A percentile compares a stretch with the other conserved stretches of the same genome.
These are phyloP conservation scores for Neotoma lepida DNA, from an alignment of 2,113 vertebrate genomes.

Conservation along the genomic window DNA sequence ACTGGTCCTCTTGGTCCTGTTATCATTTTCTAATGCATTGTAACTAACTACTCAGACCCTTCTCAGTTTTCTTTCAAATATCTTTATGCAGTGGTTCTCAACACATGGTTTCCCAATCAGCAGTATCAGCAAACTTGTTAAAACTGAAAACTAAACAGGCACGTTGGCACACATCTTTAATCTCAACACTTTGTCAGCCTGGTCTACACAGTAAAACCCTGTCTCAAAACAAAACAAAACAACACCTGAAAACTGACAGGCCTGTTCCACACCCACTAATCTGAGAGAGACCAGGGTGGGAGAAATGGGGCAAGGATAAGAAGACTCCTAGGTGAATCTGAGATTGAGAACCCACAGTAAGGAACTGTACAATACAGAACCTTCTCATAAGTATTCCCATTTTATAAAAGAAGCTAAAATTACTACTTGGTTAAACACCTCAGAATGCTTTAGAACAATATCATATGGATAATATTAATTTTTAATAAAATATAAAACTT, in stretches of 20 bases:
- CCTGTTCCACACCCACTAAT: neutral
- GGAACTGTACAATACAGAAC: neutral
- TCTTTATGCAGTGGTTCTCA: neutral
- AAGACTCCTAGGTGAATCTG: neutral
- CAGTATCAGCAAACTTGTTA: neutral
- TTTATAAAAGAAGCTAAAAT: constrained; percentile 15
- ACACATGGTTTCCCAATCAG: neutral
- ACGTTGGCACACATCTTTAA: neutral
- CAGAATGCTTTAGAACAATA: neutral
- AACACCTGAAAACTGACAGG: neutral
- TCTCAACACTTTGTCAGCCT: neutral
- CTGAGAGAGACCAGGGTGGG: neutral
- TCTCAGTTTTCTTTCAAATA: neutral
- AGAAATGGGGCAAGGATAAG: neutral
- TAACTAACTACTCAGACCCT: neutral
- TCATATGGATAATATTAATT: neutral
- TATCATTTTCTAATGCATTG: neutral
- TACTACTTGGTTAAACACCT: neutral
- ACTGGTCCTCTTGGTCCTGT: neutral
- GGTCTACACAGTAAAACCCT: neutral
- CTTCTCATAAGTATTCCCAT: neutral
- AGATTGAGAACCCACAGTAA: neutral
- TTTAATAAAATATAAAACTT: constrained; percentile 34
- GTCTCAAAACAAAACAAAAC: neutral
- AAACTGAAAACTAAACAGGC: neutral